Evolutionary conservation across 2,888 invertebrate species (phyloP), one percentile per base, ranked within the genome.

Genomic region (Protula sp.): DNA sequence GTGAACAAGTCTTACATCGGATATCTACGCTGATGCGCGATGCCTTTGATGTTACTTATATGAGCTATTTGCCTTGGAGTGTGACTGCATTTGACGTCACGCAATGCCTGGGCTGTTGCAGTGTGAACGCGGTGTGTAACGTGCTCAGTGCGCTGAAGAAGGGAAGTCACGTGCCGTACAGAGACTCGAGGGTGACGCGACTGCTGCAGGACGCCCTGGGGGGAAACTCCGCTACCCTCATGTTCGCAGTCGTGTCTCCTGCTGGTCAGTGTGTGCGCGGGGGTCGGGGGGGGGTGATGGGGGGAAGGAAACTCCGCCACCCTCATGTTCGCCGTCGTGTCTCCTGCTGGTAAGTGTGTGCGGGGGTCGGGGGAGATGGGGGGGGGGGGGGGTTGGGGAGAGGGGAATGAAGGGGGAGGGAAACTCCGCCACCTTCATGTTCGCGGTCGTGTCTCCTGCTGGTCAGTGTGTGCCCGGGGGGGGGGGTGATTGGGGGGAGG

Each of bases 101-200:
- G n/a, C n/a, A n/a, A n/a, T n/a, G n/a, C n/a, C n/a, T n/a, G n/a
- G n/a, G n/a, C n/a, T n/a, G n/a, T n/a, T n/a, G 9, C 38, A 38
- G 50, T 22, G 50, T 9, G 50, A 50, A 50, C 24, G 19, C 50
- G 9, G 50, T 50, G 50, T 9, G 19, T 30, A 51, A 28, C 19
- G 65, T 62, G 54, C 57, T 59, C 3, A 54, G 22, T 22, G 61
- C 58, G 22, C 70, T 72, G 62, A 66, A 67, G 48, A 74, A 74
- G 59, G 75, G 74, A 1, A 70, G 72, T 22, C 69, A 68, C 52
- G 66, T 76, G 27, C 74, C 76, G 0, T 76, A 75, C 67, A 71
- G 76, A 54, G 72, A 76, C 30, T 74, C 76, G n/a, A 68, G 67
- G 30, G 63, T 76, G 2, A 74, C 76, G 9, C 65, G 74, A 55